Evolutionary conservation across 2,888 invertebrate species (phyloP).

Genomic region (Mylabris sibirica): DNA sequence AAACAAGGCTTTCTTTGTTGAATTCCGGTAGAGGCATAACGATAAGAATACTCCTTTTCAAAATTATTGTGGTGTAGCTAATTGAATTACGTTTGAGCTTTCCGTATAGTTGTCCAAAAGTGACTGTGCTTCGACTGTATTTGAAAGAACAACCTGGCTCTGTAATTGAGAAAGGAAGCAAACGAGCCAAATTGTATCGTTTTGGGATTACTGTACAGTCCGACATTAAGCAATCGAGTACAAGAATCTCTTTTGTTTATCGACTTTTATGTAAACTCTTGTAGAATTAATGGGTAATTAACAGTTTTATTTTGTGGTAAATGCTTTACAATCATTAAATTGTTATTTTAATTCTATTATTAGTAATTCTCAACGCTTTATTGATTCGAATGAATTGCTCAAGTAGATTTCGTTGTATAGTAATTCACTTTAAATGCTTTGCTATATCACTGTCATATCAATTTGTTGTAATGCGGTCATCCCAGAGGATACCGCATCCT

Average conservation of each 20-base stretch:
- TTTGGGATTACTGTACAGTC: background rate
- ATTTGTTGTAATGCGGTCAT: constrained; percentile 20
- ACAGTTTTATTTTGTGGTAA: background rate
- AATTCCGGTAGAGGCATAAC: background rate
- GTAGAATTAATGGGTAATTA: background rate
- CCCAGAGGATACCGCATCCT: background rate
- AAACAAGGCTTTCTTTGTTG: background rate
- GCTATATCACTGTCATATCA: constrained; percentile 12
- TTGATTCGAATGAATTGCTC: background rate
- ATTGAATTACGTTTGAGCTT: background rate
- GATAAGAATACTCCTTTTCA: background rate
- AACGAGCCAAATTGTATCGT: background rate
- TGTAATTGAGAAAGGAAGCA: too few relatives aligned
- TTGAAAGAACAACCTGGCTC: too few relatives aligned
- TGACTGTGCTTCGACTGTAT: background rate
- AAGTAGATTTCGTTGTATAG: background rate
- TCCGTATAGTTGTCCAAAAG: background rate
- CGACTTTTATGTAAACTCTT: background rate
- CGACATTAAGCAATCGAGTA: background rate
- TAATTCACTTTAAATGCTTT: background rate
- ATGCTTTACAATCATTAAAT: background rate
- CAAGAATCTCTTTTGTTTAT: background rate
- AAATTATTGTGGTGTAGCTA: background rate
- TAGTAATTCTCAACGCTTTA: background rate
- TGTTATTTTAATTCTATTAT: background rate